Conservation (phyloP, 1,140 invertebrate species). For the Callitettix versicolor region DNA sequence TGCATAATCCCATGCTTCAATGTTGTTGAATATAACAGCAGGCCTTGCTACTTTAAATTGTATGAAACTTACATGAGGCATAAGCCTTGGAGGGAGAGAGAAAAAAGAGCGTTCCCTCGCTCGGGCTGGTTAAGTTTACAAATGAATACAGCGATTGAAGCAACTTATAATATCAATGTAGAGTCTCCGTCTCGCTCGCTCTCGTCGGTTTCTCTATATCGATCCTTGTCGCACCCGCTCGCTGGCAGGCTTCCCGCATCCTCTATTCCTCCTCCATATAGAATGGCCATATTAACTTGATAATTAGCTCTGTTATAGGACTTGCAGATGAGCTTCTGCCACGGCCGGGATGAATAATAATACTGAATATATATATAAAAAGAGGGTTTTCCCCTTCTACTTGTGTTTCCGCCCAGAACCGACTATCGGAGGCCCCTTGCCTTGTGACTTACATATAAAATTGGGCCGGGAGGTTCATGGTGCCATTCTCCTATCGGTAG, state of each 20-base stretch:
- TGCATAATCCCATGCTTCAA: constrained; percentile 25
- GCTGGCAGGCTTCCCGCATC: constrained; percentile 31
- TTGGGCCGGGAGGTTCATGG: constrained; percentile 25
- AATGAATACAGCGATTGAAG: constrained; percentile 63
- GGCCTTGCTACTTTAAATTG: constrained; percentile 31
- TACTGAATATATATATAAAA: constrained; percentile 29
- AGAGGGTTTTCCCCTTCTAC: constrained; percentile 22
- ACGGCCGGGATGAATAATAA: constrained; percentile 27
- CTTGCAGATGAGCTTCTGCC: constrained; percentile 63
- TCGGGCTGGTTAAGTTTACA: constrained; percentile 50
- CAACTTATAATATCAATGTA: constrained; percentile 64
- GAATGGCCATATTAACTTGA: constrained; percentile 77
- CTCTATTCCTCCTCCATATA: constrained; percentile 43
- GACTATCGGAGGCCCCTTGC: constrained; percentile 16
- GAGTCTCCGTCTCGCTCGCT: constrained; percentile 35
- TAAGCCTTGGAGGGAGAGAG: constrained; percentile 22
- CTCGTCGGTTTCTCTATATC: constrained; percentile 26
- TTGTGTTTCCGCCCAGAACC: too few relatives aligned
- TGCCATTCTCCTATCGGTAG: constrained; percentile 27
- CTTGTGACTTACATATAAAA: constrained; percentile 31
- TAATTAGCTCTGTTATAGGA: constrained; percentile 82
- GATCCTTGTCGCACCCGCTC: constrained; percentile 27
- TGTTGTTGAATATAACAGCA: constrained; percentile 26
- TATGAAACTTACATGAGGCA: constrained; percentile 34
- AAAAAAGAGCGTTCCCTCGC: constrained; percentile 28